Percentiles rank a stretch among this genome's conserved stretches.
phyloP scores from a whole-genome alignment of 23 tunicate genomes.

The Trididemnum clinides region DNA sequence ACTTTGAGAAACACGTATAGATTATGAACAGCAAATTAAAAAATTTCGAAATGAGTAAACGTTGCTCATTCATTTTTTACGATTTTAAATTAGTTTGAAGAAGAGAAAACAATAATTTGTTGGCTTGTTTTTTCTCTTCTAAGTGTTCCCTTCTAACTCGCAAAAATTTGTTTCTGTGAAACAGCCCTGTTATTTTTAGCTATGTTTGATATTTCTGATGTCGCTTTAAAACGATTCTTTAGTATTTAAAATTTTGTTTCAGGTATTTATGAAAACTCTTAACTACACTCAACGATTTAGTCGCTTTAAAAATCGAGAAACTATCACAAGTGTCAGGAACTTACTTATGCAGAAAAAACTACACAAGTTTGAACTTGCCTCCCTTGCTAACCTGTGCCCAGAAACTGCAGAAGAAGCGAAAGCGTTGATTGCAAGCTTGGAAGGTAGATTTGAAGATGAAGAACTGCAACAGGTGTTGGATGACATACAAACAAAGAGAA shows the following conservation, averaged over 20 bases:
- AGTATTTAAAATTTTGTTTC: not conserved
- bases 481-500: slow-evolving; percentile 87
- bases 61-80: no score
- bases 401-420: slow-evolving; percentile 99
- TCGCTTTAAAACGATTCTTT: no score
- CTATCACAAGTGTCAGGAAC: slow-evolving; percentile 84
- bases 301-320: slow-evolving; percentile 93
- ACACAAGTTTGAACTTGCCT: slow-evolving; percentile 94
- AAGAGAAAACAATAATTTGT: no score
- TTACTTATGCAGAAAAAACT: slow-evolving; percentile 82
- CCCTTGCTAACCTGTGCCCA: slow-evolving; percentile 96
- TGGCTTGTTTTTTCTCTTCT: no score
- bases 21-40: no score
- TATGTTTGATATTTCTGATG: no score
- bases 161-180: no score
- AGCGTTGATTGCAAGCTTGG: slow-evolving; percentile 88
- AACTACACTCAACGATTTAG: slow-evolving; percentile 98
- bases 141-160: no score
- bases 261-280: slow-evolving; percentile 89
- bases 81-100: no score
- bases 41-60: no score
- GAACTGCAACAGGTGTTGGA: slow-evolving; percentile 89
- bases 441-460: slow-evolving; percentile 87
- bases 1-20: no score
- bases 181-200: no score